A percentile compares a stretch with the other conserved stretches of the same genome.
Evolutionary conservation across 2,888 invertebrate species (phyloP).

Genomic region (Tetragonisca angustula): DNA sequence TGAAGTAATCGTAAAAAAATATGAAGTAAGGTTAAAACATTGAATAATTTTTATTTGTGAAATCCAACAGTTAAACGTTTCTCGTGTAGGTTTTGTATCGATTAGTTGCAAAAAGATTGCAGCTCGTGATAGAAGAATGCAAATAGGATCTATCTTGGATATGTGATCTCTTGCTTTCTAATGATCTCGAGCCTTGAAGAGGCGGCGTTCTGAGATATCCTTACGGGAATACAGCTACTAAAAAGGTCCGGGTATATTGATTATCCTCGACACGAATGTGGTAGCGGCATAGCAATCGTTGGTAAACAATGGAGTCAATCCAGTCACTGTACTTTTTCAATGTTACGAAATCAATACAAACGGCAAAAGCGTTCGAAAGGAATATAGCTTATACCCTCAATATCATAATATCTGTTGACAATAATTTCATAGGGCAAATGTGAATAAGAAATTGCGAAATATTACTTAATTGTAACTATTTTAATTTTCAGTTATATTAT

Average conservation of each 20-base stretch:
- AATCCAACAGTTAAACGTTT: background rate
- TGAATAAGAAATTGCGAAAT: background rate
- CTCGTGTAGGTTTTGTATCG: too few species aligned
- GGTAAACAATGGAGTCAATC: background rate
- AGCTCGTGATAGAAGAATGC: background rate
- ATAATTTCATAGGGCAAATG: background rate
- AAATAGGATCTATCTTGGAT: background rate
- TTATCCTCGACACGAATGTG: slow-evolving; percentile 45
- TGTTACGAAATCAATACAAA: background rate
- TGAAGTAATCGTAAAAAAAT: too few species aligned
- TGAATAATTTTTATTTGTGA: background rate
- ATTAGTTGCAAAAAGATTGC: background rate
- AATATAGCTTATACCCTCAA: background rate
- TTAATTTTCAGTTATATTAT: background rate
- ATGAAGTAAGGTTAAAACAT: background rate
- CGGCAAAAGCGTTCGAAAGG: too few species aligned
- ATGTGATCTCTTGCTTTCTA: slow-evolving; percentile 33
- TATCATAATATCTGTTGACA: background rate
- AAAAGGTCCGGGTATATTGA: slow-evolving; percentile 57
- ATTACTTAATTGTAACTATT: background rate
- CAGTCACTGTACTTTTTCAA: background rate
- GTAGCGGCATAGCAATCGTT: background rate
- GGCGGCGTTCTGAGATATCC: slow-evolving; percentile 45
- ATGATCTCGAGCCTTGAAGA: slow-evolving; percentile 27
- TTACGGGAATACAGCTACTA: slow-evolving; percentile 49